Evolutionary conservation across 1,140 invertebrate genomes (phyloP), one percentile per base, ranked within the genome.

Genomic region (Venustaconcha ellipsiformis): DNA sequence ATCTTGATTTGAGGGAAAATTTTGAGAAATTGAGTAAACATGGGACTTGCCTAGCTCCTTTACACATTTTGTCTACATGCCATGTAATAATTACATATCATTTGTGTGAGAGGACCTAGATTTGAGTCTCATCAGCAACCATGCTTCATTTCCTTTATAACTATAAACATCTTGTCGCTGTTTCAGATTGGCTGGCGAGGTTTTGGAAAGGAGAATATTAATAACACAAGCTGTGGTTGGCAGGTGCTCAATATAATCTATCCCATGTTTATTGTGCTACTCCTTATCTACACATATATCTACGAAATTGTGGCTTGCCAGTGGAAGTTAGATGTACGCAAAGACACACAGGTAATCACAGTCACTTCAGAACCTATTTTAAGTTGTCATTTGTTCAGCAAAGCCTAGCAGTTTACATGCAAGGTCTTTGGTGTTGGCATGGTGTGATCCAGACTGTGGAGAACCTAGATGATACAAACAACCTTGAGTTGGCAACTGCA

Each of bases 251-350:
- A 89, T 70, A 62, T 83, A 11, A 15, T 88, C 1, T 89, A 89
- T 69, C 83, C 86, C 1, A 57, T 82, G 17, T 74, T 88, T 30
- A 82, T 89, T 14, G 67, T 87, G 3, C 67, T 85, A 14, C 74
- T 89, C 18, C 67, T 89, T 37, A 67, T 89, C 37, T 89, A 88
- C 76, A 85, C 83, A 14, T 88, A 89, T 80, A 80, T 83, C 15
- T 89, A 88, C 77, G 87, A 89, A 67, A 81, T 89, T 37, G 70
- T 88, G 14, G 83, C 86, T 23, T 89, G 88, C 80, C 84, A 89
- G 75, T 88, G 87, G 83, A 89, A 88, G 78, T 82, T 89, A 4
- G 81, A 89, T 76, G 71, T 89, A 14, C 63, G 76, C 3, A 78
- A 78, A 59, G 87, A 89, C 76, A 87, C 80, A 15, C 55, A 81